phyloP scores from a whole-genome alignment of 2,797 vertebrate species.

The Diglossa cyanea region DNA sequence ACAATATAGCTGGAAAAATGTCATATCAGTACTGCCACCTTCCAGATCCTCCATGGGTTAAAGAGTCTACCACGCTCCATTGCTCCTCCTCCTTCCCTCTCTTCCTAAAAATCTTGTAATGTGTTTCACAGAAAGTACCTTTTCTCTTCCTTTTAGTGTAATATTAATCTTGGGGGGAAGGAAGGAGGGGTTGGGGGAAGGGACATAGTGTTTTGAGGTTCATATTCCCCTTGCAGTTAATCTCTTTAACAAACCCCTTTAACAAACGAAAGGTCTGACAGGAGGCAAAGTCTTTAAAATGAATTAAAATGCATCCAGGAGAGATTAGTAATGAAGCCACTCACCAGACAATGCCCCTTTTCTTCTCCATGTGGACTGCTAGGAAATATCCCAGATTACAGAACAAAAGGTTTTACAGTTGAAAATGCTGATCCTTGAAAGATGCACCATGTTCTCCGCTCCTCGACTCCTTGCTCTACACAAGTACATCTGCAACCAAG shows the following conservation, averaged over 20 bases:
- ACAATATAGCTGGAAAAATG: constrained; percentile 42
- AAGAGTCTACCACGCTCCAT: not conserved
- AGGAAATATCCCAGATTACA: constrained; percentile 66
- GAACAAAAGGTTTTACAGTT: constrained; percentile 57
- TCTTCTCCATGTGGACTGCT: constrained; percentile 54
- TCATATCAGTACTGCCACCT: constrained; percentile 24
- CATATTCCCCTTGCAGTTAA: constrained; percentile 65
- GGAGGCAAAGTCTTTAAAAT: constrained; percentile 77
- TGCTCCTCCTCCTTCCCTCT: not conserved
- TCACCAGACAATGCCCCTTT: constrained; percentile 74
- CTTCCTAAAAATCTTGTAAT: constrained; percentile 45
- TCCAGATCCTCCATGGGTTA: constrained; percentile 14
- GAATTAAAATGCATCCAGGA: constrained; percentile 76
- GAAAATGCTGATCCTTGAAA: constrained; percentile 49
- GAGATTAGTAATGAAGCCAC: constrained; percentile 73
- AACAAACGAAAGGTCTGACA: constrained; percentile 66
- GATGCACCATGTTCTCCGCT: not conserved
- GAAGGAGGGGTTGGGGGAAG: not conserved
- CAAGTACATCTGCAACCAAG: not conserved
- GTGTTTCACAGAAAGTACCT: constrained; percentile 57
- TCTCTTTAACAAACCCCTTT: constrained; percentile 71
- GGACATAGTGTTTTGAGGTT: constrained; percentile 36
- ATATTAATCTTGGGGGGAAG: constrained; percentile 45
- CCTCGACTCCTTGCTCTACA: not conserved
- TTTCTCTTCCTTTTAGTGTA: constrained; percentile 45